Base-by-base conservation (phyloP, 2,888 invertebrate species). In the Acrobasis suavella region DNA sequence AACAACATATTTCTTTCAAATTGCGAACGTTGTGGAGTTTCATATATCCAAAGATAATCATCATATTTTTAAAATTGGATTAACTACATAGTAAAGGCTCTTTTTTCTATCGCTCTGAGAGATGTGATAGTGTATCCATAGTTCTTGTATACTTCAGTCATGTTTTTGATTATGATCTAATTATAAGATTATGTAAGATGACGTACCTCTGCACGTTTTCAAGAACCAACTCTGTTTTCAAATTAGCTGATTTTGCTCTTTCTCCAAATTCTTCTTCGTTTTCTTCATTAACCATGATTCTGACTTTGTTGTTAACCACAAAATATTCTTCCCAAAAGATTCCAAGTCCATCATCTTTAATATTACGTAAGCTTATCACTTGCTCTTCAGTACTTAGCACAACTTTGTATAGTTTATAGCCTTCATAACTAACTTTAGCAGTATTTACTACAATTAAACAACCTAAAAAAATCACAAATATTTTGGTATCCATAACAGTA, bases 331-430 rank as follows among this genome's bases (percentile, higher is more conserved):
- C 81, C 92, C 90, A 86, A 75, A 87, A 87, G 82, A 86, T 83
- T 68, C 77, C 70, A 69, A 86, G 68, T 63, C 72, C 79, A 80
- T 68, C 76, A 69, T 62, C 84, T 87, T 92, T 86, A 49, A 94
- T 69, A 12, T 84, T 70, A 68, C 86, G 78, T 9, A 95, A 73
- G 16, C 85, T 73, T n/a, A 82, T 75, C 55, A 95, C 75, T 62
- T 95, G 93, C 12, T 85, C 78, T 3, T 81, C 73, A 16, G 84
- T 89, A 64, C 83, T 82, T 0, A 95, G 94, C 2, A 81, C 78
- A 1, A 94, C 81, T 73, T 94, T 89, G 68, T 93, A 95, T 6
- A 95, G 91, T 69, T 93, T 93, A 69, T 94, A 94, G 17, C 94
- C 93, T 63, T 94, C 89, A 71, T 93, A 95, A 54, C 80, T 82